Evolutionary conservation across 2,888 invertebrate species (phyloP).

Genomic region (Latrodectus hesperus): DNA sequence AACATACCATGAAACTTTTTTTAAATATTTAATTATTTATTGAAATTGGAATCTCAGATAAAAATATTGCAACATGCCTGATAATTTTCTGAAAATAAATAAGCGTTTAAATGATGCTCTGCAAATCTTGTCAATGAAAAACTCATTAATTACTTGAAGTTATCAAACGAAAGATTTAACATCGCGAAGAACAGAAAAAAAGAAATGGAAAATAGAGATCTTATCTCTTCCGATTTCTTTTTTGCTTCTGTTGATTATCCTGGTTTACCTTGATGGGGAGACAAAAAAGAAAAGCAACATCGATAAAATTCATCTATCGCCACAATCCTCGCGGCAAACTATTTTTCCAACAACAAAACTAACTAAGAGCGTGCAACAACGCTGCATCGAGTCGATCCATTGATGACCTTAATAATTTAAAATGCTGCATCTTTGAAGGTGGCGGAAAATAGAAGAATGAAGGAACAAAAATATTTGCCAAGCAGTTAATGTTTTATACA

Average conservation of each 20-base stretch:
- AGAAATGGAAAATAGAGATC: too few relatives aligned
- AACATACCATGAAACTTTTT: too few relatives aligned
- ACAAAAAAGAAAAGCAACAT: not conserved
- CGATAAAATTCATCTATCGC: not conserved
- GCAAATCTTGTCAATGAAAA: too few relatives aligned
- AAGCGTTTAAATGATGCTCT: too few relatives aligned
- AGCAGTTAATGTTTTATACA: too few relatives aligned
- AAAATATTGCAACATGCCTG: too few relatives aligned
- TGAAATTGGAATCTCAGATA: too few relatives aligned
- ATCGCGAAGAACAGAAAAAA: too few relatives aligned
- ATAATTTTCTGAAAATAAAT: too few relatives aligned
- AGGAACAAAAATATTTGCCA: not conserved
- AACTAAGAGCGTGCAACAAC: not conserved
- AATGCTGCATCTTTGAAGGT: not conserved
- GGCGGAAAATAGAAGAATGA: not conserved
- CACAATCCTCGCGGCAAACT: not conserved
- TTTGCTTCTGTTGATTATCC: not conserved
- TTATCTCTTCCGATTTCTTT: not conserved
- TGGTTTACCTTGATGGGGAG: not conserved
- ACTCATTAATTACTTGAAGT: too few relatives aligned
- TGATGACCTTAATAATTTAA: slow-evolving; percentile 2
- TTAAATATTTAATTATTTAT: too few relatives aligned
- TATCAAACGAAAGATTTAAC: too few relatives aligned
- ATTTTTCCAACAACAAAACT: not conserved
- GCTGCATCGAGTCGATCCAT: not conserved